These are phyloP conservation scores for Drosophila chauvacae DNA, from an alignment of 1,140 invertebrate genomes.

Conservation along the genomic window DNA sequence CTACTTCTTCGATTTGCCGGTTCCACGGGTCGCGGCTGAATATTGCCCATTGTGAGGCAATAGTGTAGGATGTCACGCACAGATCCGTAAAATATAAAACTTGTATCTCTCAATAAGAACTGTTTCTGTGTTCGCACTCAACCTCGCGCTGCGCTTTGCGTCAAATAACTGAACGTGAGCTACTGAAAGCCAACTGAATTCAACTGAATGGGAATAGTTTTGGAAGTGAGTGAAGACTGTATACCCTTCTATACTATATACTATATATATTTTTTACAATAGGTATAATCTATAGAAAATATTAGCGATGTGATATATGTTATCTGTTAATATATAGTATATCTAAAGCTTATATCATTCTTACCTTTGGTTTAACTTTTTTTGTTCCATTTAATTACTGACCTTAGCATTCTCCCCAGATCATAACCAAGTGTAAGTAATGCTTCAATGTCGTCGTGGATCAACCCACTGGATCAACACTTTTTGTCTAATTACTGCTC, in stretches of 20 bases:
- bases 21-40: conserved; percentile 52
- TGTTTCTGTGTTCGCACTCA: conserved; percentile 46
- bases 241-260: conserved; percentile 17
- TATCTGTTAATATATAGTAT: background rate
- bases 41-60: conserved; percentile 65
- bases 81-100: conserved; percentile 9
- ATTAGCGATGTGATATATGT: no score
- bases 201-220: background rate
- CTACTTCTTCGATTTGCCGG: conserved; percentile 65
- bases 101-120: conserved; percentile 20
- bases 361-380: background rate
- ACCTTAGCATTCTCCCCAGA: background rate
- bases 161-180: conserved; percentile 61
- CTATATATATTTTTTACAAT: background rate
- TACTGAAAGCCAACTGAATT: conserved; percentile 28
- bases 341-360: background rate
- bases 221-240: background rate
- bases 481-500: conserved; percentile 70
- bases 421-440: conserved; percentile 10
- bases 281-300: background rate
- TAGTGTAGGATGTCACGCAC: conserved; percentile 4
- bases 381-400: background rate
- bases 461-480: conserved; percentile 49
- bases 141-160: conserved; percentile 51
- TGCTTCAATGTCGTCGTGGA: conserved; percentile 64